A percentile compares a stretch with the other conserved stretches of the same genome.
These are phyloP conservation scores for Melikaiella ostensackeni DNA, from an alignment of 2,888 invertebrate species.

Conservation along the genomic window DNA sequence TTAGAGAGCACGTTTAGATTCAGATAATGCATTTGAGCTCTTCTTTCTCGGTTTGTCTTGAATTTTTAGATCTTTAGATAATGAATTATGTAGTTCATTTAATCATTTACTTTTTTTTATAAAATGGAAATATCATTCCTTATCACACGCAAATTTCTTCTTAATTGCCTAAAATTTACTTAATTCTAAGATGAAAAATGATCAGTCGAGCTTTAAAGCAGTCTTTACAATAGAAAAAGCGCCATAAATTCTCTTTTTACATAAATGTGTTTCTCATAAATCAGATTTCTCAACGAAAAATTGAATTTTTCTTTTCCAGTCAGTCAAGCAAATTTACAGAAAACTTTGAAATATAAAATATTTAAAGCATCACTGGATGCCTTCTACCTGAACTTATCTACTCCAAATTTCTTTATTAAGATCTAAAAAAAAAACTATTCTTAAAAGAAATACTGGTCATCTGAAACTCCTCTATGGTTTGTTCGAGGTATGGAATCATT, in stretches of 20 bases:
- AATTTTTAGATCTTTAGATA: no score
- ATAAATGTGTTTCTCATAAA: background rate
- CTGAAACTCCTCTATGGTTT: background rate
- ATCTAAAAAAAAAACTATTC: conserved; percentile 17
- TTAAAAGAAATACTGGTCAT: conserved; percentile 28
- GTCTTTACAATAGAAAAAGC: conserved; percentile 25
- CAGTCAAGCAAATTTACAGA: background rate
- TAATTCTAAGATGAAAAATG: conserved; percentile 2
- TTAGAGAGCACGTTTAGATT: no score
- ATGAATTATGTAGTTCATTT: background rate
- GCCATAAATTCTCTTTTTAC: conserved; percentile 8
- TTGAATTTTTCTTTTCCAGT: background rate
- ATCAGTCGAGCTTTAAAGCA: conserved; percentile 36
- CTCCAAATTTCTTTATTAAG: background rate
- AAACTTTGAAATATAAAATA: background rate
- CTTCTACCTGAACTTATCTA: background rate
- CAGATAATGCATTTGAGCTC: no score
- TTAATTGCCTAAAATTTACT: background rate
- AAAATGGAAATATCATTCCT: conserved; percentile 30
- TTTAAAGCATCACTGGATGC: background rate
- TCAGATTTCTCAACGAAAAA: background rate
- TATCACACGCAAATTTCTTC: background rate
- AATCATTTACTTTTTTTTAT: background rate
- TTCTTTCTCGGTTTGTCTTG: no score
- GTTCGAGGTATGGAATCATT: conserved; percentile 16